Evolutionary conservation across 1,140 invertebrate genomes (phyloP).

Genomic region (Orius laevigatus): DNA sequence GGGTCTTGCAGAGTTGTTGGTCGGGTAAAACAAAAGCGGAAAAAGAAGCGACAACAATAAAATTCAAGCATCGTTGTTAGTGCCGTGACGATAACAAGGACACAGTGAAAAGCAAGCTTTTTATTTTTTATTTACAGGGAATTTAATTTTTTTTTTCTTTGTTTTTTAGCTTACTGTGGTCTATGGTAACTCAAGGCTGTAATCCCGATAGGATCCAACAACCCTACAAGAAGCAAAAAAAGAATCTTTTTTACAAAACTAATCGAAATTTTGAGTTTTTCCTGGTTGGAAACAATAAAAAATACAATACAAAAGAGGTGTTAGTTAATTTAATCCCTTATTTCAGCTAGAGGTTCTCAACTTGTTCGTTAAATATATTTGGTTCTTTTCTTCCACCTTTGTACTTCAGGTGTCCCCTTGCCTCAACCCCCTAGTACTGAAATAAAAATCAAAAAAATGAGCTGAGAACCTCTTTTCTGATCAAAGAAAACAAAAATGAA

Average conservation of each 20-base stretch:
- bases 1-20: slow-evolving; percentile 14
- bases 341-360: too few relatives aligned
- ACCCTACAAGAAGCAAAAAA: slow-evolving; percentile 21
- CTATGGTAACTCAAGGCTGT: slow-evolving; percentile 23
- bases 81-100: not conserved
- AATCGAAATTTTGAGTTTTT: not conserved
- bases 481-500: too few relatives aligned
- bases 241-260: not conserved
- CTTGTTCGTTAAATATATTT: too few relatives aligned
- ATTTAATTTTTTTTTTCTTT: not conserved
- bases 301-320: not conserved
- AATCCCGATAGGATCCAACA: slow-evolving; percentile 24
- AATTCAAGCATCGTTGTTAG: slow-evolving; percentile 7
- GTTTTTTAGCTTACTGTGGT: slow-evolving; percentile 19
- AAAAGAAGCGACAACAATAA: slow-evolving; percentile 9
- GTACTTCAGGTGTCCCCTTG: too few relatives aligned
- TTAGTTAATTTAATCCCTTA: not conserved
- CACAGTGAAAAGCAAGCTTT: too few relatives aligned
- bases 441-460: too few relatives aligned
- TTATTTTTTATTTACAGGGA: not conserved
- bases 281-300: not conserved
- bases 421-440: too few relatives aligned
- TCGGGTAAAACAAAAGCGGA: slow-evolving; percentile 1
- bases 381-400: too few relatives aligned
- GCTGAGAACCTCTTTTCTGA: too few relatives aligned